These are phyloP conservation scores for Cataglyphis rosenhaueri DNA, from an alignment of 2,888 invertebrate species.

Conservation along the genomic window DNA sequence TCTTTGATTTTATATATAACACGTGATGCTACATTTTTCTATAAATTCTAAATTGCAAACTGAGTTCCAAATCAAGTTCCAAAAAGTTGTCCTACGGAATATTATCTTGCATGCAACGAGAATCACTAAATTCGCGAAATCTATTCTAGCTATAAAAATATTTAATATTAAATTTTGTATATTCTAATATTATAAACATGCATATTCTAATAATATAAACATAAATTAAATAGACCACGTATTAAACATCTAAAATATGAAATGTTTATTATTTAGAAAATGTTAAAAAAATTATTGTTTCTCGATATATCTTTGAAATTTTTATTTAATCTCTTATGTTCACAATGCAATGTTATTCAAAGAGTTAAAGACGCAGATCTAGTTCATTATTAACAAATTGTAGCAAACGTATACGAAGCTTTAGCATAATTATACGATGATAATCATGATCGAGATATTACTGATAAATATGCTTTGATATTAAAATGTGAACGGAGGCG, in stretches of 20 bases:
- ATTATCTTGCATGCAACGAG: neutral
- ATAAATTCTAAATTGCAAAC: conserved; percentile 11
- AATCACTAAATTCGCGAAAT: neutral
- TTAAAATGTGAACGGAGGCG: conserved; percentile 24
- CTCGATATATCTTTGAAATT: neutral
- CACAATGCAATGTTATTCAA: neutral
- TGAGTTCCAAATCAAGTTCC: neutral
- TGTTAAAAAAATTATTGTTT: neutral
- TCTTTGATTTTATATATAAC: conserved; percentile 12
- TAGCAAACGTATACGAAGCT: conserved; percentile 24
- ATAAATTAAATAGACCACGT: neutral
- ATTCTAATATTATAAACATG: neutral
- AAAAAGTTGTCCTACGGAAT: neutral
- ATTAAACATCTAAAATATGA: neutral
- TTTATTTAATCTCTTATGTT: neutral
- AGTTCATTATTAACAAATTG: conserved; percentile 11
- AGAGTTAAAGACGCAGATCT: neutral
- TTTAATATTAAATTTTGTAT: conserved; percentile 1
- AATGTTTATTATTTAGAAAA: neutral
- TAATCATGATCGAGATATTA: neutral
- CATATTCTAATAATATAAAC: neutral
- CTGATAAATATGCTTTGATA: conserved; percentile 13
- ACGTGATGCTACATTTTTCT: neutral
- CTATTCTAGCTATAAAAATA: neutral
- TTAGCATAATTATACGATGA: neutral